phyloP scores from a whole-genome alignment of 2,888 invertebrate genomes.

The Trichopria drosophilae region DNA sequence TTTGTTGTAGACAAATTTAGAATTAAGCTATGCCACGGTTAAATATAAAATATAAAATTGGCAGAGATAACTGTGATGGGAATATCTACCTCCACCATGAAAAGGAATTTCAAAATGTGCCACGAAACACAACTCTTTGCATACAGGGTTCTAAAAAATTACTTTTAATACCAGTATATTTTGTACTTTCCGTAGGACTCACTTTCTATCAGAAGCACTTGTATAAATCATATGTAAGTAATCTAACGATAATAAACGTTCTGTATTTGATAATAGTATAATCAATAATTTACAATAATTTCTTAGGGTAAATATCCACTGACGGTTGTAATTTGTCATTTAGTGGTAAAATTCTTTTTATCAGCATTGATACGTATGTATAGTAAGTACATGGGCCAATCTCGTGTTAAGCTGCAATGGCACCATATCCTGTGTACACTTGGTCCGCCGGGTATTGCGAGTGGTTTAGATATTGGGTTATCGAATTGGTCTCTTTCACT shows the following conservation, averaged over 20 bases:
- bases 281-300: conserved; percentile 24
- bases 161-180: conserved; percentile 77
- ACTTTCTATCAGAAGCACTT: conserved; percentile 97
- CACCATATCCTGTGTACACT: conserved; percentile 77
- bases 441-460: conserved; percentile 85
- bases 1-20: too few species aligned
- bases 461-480: conserved; percentile 95
- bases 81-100: conserved; percentile 49
- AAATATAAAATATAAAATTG: conserved; percentile 55
- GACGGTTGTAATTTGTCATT: conserved; percentile 85
- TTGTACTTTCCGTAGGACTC: conserved; percentile 88
- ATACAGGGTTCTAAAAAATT: conserved; percentile 51
- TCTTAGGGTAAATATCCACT: conserved; percentile 83
- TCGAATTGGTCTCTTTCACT: conserved; percentile 98
- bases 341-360: conserved; percentile 84
- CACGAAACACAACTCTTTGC: conserved; percentile 45
- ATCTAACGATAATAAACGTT: not conserved
- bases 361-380: conserved; percentile 71
- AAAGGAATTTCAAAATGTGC: conserved; percentile 45
- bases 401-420: conserved; percentile 72
- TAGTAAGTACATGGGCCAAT: conserved; percentile 65
- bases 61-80: conserved; percentile 49
- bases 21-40: conserved; percentile 53
- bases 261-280: conserved; percentile 26
- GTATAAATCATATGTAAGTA: conserved; percentile 68